A percentile compares a stretch with the other conserved stretches of the same genome.
Evolutionary conservation across 2,797 vertebrate species (phyloP).

Genomic region (Erethizon dorsatum): DNA sequence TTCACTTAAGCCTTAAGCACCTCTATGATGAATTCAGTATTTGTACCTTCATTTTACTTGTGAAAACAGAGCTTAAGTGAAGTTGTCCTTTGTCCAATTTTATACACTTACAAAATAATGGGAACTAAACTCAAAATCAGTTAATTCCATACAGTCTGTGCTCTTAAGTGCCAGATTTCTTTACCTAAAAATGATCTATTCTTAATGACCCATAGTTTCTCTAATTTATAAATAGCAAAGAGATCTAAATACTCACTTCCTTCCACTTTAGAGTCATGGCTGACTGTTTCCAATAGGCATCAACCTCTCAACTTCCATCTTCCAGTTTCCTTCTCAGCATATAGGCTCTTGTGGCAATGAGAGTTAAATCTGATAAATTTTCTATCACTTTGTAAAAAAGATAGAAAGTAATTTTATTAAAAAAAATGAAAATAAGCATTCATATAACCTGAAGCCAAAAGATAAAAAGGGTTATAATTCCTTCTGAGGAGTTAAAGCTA

Average conservation of each 20-base stretch:
- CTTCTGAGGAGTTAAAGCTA: background rate
- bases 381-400: background rate
- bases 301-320: background rate
- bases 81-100: slow-evolving; percentile 27
- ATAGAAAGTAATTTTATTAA: background rate
- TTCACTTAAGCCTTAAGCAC: background rate
- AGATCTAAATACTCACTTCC: background rate
- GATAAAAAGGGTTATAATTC: slow-evolving; percentile 11
- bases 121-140: background rate
- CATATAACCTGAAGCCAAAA: background rate
- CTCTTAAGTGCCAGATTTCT: background rate
- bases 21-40: background rate
- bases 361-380: slow-evolving; percentile 9
- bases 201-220: background rate
- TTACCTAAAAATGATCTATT: background rate
- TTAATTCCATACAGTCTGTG: background rate
- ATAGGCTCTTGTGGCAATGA: background rate
- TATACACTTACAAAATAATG: background rate
- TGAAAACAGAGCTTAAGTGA: background rate
- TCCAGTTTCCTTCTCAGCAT: background rate
- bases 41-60: background rate
- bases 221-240: background rate
- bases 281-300: background rate
- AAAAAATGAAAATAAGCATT: background rate
- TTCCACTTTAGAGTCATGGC: background rate